Evolutionary conservation across 2,113 vertebrate genomes (phyloP).

Genomic region (Oxygymnocypris stewartii): DNA sequence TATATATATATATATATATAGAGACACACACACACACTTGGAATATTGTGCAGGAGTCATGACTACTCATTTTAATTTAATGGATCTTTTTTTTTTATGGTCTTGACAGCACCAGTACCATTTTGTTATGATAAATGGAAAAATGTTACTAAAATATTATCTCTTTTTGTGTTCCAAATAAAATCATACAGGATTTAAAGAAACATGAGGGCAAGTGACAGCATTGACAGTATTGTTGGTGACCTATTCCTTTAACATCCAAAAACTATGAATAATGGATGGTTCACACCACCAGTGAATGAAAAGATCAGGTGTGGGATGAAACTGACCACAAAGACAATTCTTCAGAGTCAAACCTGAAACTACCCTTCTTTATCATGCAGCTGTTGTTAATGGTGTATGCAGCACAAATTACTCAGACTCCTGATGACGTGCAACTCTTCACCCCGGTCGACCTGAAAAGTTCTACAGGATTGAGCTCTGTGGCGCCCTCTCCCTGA

Average conservation of each 20-base stretch:
- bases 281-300: not conserved
- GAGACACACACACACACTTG: no score
- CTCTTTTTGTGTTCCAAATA: not conserved
- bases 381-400: not conserved
- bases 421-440: constrained; percentile 10
- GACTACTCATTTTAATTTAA: not conserved
- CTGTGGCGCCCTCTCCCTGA: constrained; percentile 41
- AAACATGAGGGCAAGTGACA: not conserved
- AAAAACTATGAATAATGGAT: not conserved
- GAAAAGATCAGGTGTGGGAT: not conserved
- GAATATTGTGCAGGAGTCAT: not conserved
- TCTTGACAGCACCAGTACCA: not conserved
- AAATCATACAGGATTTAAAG: not conserved
- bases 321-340: not conserved
- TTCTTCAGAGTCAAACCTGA: not conserved
- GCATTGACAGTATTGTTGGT: not conserved
- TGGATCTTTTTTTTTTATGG: not conserved
- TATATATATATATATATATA: no score
- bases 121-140: not conserved
- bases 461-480: constrained; percentile 13
- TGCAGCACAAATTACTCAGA: not conserved
- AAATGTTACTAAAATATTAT: not conserved
- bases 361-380: not conserved
- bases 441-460: not conserved
- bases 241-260: not conserved